Evolutionary conservation across 2,888 invertebrate species (phyloP).

Genomic region (Parthenolecanium corni): DNA sequence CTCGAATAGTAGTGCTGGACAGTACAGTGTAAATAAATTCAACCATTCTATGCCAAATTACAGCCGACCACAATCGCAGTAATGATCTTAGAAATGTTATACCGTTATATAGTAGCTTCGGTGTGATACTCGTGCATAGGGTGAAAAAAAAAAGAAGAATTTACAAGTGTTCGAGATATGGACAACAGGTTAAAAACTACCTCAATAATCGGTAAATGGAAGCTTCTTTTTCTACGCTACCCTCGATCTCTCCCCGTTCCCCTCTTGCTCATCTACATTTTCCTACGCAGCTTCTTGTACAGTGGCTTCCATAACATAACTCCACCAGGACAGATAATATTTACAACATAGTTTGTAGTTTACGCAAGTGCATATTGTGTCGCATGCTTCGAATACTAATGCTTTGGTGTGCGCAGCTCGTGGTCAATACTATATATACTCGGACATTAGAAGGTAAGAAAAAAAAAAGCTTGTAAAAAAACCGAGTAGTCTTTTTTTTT

Average conservation of each 20-base stretch:
- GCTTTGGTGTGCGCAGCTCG: conserved; percentile 6
- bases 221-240: not conserved
- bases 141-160: not conserved
- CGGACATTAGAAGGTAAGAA: too few species aligned
- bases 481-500: not conserved
- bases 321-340: conserved; percentile 8
- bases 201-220: not conserved
- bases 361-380: conserved; percentile 26
- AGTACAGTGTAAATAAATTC: too few species aligned
- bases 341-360: conserved; percentile 24
- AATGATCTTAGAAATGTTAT: too few species aligned
- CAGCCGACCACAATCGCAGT: too few species aligned
- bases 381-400: conserved; percentile 22
- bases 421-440: conserved; percentile 7
- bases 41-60: too few species aligned
- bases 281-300: not conserved
- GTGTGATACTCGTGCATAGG: not conserved
- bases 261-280: not conserved
- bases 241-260: too few species aligned
- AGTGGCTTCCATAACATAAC: not conserved
- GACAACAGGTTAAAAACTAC: not conserved
- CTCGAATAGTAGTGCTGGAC: too few species aligned
- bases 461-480: too few species aligned
- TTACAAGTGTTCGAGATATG: not conserved
- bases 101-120: not conserved